Percentiles rank a stretch among this genome's conserved stretches.
Conservation (phyloP, 2,888 invertebrate species). For the Bedellia somnulentella region DNA sequence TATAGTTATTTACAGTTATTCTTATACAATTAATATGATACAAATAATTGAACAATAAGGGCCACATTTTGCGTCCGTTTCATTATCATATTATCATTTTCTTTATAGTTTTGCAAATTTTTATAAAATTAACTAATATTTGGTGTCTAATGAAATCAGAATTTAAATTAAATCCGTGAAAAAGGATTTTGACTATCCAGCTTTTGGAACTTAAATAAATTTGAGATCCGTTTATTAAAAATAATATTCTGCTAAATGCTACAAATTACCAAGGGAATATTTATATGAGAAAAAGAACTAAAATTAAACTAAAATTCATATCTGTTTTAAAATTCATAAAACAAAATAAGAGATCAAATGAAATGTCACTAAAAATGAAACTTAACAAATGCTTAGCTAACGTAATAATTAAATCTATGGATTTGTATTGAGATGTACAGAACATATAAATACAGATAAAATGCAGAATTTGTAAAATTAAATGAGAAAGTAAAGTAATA, state of each 20-base stretch:
- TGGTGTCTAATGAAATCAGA: conserved; percentile 33
- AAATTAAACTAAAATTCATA: conserved; percentile 42
- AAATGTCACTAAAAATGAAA: conserved; percentile 42
- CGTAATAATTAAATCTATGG: neutral
- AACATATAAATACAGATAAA: too few relatives aligned
- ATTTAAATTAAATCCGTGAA: conserved; percentile 22
- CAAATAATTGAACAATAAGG: conserved; percentile 15
- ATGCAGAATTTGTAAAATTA: too few relatives aligned
- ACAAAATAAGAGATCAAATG: conserved; percentile 53
- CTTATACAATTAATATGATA: conserved; percentile 17
- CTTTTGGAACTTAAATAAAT: conserved; percentile 52
- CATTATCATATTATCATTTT: conserved; percentile 11
- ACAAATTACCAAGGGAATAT: conserved; percentile 6
- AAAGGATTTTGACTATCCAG: conserved; percentile 39
- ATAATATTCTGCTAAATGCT: conserved; percentile 19
- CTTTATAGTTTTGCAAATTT: conserved; percentile 12
- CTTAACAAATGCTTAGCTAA: conserved; percentile 35
- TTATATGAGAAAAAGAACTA: neutral
- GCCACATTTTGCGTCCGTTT: conserved; percentile 9
- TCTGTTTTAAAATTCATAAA: conserved; percentile 38
- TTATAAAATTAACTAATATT: conserved; percentile 41
- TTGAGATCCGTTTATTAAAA: conserved; percentile 40
- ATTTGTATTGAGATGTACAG: too few relatives aligned
- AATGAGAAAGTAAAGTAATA: conserved; percentile 3
- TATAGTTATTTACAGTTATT: conserved; percentile 21